phyloP scores from a whole-genome alignment of 2,888 invertebrate genomes.

The Diarsia rubi region DNA sequence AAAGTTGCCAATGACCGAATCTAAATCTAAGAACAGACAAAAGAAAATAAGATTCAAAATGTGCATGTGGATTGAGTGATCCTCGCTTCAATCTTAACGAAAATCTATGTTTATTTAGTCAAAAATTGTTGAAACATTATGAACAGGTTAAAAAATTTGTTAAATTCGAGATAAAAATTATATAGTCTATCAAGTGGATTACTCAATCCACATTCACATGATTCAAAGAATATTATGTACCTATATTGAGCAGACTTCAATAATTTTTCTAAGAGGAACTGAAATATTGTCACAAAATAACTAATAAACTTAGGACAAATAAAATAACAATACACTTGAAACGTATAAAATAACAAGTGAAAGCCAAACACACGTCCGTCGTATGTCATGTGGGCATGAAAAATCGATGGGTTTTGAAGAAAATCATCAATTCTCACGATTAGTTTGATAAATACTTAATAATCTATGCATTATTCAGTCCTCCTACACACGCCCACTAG shows the following conservation, averaged over 20 bases:
- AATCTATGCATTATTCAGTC: slow-evolving; percentile 57
- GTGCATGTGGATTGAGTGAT: too few relatives aligned
- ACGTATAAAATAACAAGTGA: slow-evolving; percentile 39
- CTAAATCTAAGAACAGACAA: background rate
- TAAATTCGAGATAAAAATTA: too few relatives aligned
- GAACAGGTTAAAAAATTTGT: too few relatives aligned
- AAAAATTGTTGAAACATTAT: too few relatives aligned
- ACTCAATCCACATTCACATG: too few relatives aligned
- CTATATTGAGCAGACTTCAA: background rate
- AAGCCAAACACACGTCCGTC: slow-evolving; percentile 36
- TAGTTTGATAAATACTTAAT: slow-evolving; percentile 64
- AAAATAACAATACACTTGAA: slow-evolving; percentile 8
- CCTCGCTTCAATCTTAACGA: too few relatives aligned
- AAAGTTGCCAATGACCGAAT: background rate
- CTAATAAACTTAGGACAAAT: background rate
- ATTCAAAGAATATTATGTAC: background rate
- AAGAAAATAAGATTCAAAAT: background rate
- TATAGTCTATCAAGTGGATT: too few relatives aligned
- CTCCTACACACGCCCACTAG: slow-evolving; percentile 63
- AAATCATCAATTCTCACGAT: slow-evolving; percentile 65
- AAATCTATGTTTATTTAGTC: too few relatives aligned
- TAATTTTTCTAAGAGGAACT: background rate
- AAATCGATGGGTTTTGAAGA: slow-evolving; percentile 52
- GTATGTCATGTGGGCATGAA: slow-evolving; percentile 52
- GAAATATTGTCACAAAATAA: background rate